These are phyloP conservation scores for Onychostruthus taczanowskii DNA, from an alignment of 2,113 vertebrate species.

Conservation along the genomic window DNA sequence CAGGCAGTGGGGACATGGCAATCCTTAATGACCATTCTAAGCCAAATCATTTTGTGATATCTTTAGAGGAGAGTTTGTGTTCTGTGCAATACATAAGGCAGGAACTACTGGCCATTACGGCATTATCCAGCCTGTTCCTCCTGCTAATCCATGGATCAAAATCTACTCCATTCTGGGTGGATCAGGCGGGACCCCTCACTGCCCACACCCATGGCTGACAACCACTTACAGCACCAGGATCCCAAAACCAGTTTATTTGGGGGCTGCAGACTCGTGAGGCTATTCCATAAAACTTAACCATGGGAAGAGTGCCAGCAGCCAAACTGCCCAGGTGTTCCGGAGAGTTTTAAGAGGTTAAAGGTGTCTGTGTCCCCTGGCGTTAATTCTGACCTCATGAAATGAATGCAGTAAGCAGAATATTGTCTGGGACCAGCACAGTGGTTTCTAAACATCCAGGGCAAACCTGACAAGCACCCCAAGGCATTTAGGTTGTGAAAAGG, in stretches of 20 bases:
- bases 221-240: neutral
- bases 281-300: neutral
- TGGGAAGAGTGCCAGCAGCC: neutral
- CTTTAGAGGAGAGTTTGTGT: neutral
- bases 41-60: neutral
- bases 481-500: neutral
- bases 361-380: neutral
- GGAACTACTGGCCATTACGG: rapidly evolving
- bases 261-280: neutral
- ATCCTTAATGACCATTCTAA: neutral
- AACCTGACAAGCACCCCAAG: neutral
- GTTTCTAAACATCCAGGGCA: neutral
- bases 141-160: neutral
- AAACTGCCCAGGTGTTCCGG: too few species aligned
- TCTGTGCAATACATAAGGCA: neutral
- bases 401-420: neutral
- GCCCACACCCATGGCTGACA: neutral
- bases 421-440: neutral
- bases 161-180: neutral
- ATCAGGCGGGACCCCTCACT: neutral
- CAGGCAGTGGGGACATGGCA: neutral
- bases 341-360: neutral
- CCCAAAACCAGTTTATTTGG: neutral
- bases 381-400: neutral
- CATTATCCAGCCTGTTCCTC: neutral